Evolutionary conservation across 2,797 vertebrate species (phyloP).

Genomic region (Carcharodon carcharias): DNA sequence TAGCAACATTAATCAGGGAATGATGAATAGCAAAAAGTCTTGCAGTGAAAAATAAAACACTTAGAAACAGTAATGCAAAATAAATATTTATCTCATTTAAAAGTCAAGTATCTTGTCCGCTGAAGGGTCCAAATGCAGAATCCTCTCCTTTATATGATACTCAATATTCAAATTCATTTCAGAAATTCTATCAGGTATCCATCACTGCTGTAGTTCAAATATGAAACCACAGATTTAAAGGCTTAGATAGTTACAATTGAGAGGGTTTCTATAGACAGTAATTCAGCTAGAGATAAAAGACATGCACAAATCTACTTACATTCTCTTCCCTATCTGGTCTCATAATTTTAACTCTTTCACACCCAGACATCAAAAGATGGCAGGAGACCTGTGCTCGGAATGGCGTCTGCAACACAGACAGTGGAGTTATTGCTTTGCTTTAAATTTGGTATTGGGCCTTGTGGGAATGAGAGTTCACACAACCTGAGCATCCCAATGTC

Average conservation of each 20-base stretch:
- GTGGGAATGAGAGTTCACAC: too few relatives aligned
- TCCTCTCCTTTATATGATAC: not conserved
- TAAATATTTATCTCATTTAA: not conserved
- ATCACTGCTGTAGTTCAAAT: not conserved
- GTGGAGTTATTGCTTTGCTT: not conserved
- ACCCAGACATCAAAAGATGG: not conserved
- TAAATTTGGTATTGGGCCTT: not conserved
- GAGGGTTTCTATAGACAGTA: not conserved
- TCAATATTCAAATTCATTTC: slow-evolving; percentile 3
- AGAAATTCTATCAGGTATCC: not conserved
- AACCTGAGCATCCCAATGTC: not conserved
- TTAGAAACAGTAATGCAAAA: not conserved
- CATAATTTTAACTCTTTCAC: not conserved
- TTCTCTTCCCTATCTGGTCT: not conserved
- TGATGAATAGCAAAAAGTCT: not conserved
- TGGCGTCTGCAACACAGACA: too few relatives aligned
- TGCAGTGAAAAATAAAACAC: not conserved
- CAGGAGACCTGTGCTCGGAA: too few relatives aligned
- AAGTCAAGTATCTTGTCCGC: not conserved
- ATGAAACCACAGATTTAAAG: not conserved
- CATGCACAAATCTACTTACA: not conserved
- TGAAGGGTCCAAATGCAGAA: not conserved
- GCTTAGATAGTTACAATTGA: not conserved
- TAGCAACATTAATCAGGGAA: not conserved
- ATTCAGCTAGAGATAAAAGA: not conserved